Evolutionary conservation across 2,113 vertebrate species (phyloP).

Genomic region (Rhabdomys dilectus): DNA sequence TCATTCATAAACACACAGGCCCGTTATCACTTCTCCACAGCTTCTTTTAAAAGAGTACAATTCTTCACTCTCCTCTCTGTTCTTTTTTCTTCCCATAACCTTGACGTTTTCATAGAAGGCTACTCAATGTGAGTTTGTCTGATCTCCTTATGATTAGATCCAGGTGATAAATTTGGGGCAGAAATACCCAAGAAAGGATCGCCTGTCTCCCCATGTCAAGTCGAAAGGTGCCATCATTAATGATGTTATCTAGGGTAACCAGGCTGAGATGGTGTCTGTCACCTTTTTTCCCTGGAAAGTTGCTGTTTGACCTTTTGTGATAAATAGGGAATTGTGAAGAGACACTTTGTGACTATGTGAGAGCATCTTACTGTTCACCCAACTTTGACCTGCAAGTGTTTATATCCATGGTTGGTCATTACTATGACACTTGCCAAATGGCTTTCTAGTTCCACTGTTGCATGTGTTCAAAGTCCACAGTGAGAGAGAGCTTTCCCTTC

Average conservation of each 20-base stretch:
- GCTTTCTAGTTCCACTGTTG: not conserved
- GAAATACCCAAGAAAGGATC: conserved; percentile 51
- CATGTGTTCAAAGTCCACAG: not conserved
- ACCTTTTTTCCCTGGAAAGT: not conserved
- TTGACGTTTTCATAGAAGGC: conserved; percentile 76
- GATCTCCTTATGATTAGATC: conserved; percentile 74
- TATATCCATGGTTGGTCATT: not conserved
- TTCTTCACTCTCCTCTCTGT: conserved; percentile 60
- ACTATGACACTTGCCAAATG: not conserved
- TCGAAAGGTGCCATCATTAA: not conserved
- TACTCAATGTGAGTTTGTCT: conserved; percentile 74
- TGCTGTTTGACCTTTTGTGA: conserved; percentile 10
- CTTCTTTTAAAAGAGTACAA: conserved; percentile 58
- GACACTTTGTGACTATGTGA: not conserved
- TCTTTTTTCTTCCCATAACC: conserved; percentile 73
- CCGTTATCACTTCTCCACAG: not conserved
- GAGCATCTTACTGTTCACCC: not conserved
- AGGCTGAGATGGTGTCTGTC: not conserved
- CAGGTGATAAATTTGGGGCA: conserved; percentile 70
- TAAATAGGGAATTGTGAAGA: not conserved
- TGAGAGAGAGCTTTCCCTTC: not conserved
- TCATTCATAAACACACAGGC: not conserved
- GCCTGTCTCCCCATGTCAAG: not conserved
- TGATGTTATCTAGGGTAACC: conserved; percentile 41
- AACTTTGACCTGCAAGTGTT: not conserved